Percentiles rank a stretch among this genome's conserved stretches.
These are phyloP conservation scores for Agrochola lota DNA, from an alignment of 2,888 invertebrate species.

Conservation along the genomic window DNA sequence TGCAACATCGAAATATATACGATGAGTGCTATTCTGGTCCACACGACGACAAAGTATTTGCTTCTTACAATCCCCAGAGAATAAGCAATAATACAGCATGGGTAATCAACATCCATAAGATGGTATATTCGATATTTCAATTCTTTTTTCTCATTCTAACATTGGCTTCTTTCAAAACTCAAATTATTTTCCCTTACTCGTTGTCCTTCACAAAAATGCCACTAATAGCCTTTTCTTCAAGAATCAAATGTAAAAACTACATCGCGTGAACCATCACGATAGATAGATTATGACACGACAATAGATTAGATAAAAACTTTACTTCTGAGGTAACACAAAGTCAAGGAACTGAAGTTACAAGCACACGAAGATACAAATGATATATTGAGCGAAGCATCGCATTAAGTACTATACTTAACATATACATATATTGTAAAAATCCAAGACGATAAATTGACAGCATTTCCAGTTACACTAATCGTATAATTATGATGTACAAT, in stretches of 20 bases:
- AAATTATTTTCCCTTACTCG: neutral
- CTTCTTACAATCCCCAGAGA: no score
- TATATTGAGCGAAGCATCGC: constrained; percentile 80
- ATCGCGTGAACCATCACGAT: constrained; percentile 33
- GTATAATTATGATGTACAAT: constrained; percentile 80
- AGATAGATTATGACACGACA: constrained; percentile 33
- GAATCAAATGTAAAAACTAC: constrained; percentile 5
- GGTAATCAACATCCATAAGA: no score
- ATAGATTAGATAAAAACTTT: constrained; percentile 32
- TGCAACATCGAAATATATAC: constrained; percentile 56
- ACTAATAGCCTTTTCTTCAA: neutral
- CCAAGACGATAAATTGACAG: constrained; percentile 89
- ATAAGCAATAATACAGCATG: no score
- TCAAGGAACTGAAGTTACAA: constrained; percentile 69
- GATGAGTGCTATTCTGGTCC: constrained; percentile 47
- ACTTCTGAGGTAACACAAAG: constrained; percentile 62
- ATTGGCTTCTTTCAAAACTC: neutral
- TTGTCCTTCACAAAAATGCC: neutral
- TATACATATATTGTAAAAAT: constrained; percentile 80
- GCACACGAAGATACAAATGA: constrained; percentile 67
- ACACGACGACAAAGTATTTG: constrained; percentile 4
- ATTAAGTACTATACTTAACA: constrained; percentile 77
- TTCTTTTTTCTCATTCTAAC: neutral
- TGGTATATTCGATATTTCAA: no score
- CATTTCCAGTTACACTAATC: constrained; percentile 85